A percentile compares a stretch with the other conserved stretches of the same genome.
Evolutionary conservation across 2,113 vertebrate genomes (phyloP).

Genomic region (Syrrhaptes paradoxus): DNA sequence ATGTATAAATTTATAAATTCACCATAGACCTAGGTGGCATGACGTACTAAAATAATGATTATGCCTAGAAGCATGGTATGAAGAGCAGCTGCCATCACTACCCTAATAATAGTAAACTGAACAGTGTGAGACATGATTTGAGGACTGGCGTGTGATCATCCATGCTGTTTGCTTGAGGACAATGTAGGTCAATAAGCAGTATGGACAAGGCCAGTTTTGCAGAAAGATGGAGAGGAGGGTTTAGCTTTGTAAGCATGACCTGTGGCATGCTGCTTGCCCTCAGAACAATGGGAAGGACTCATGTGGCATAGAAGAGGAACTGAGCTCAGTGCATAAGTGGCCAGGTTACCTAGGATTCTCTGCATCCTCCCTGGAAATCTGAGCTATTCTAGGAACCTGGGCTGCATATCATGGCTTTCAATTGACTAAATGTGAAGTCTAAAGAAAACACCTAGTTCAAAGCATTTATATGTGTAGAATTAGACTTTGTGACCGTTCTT

Average conservation of each 20-base stretch:
- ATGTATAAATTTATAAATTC: background rate
- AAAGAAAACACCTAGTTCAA: background rate
- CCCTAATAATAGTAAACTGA: background rate
- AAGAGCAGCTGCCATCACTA: background rate
- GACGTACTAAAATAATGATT: background rate
- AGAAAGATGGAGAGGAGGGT: background rate
- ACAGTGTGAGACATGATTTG: background rate
- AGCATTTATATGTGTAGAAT: background rate
- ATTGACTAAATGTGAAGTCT: background rate
- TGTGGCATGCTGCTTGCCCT: background rate
- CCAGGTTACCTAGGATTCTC: background rate
- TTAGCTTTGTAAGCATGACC: background rate
- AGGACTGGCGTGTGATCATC: background rate
- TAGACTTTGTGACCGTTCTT: background rate
- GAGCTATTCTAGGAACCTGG: background rate
- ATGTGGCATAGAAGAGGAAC: background rate
- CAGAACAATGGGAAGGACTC: background rate
- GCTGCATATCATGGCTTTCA: background rate
- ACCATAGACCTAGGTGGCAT: background rate
- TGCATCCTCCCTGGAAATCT: background rate
- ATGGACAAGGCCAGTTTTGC: background rate
- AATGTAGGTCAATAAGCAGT: background rate
- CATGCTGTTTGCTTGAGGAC: background rate
- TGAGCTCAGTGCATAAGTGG: background rate
- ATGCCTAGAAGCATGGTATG: background rate